Evolutionary conservation across 2,113 vertebrate genomes (phyloP).

Genomic region (Otocyon megalotis): DNA sequence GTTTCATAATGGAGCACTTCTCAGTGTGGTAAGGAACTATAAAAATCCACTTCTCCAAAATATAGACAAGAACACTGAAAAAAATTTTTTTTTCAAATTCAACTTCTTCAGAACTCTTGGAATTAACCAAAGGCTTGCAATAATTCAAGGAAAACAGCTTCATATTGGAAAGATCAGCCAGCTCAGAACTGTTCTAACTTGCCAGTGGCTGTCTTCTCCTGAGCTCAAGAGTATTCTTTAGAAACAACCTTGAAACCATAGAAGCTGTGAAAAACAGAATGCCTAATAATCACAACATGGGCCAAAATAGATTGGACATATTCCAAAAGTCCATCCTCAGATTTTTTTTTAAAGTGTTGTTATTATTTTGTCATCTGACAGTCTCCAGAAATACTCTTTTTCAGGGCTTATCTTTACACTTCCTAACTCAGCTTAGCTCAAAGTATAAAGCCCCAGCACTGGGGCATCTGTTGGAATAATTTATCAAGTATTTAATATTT

Average conservation of each 20-base stretch:
- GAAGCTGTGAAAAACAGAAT: not conserved
- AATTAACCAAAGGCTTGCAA: not conserved
- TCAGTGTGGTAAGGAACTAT: not conserved
- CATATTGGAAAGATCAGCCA: not conserved
- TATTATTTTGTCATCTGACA: not conserved
- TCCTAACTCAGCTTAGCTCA: not conserved
- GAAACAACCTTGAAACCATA: not conserved
- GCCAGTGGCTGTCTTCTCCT: not conserved
- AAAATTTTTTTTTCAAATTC: not conserved
- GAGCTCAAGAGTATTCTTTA: not conserved
- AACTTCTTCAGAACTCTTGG: not conserved
- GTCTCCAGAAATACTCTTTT: not conserved
- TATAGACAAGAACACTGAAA: too few species aligned
- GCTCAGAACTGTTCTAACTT: not conserved
- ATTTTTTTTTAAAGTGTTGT: not conserved
- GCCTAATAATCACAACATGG: not conserved
- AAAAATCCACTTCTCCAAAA: not conserved
- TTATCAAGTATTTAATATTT: not conserved
- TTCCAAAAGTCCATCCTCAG: not conserved
- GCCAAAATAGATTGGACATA: not conserved
- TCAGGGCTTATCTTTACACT: not conserved
- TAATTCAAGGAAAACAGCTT: not conserved
- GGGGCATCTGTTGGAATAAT: not conserved
- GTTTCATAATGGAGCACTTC: not conserved
- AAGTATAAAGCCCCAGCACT: too few species aligned